A percentile compares a stretch with the other conserved stretches of the same genome.
phyloP scores from a whole-genome alignment of 2,797 vertebrate genomes.

The Argya squamiceps region DNA sequence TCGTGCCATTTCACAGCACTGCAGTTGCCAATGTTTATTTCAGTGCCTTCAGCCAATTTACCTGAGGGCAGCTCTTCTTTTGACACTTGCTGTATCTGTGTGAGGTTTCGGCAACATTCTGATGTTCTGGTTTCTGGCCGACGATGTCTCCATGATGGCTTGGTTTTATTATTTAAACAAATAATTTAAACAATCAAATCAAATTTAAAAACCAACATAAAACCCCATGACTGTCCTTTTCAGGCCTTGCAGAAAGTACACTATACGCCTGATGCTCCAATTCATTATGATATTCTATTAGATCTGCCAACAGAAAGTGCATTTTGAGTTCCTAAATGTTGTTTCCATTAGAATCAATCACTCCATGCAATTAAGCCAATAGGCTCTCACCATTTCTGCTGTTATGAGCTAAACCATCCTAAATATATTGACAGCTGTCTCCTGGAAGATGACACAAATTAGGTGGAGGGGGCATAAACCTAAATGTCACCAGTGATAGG shows the following conservation, averaged over 20 bases:
- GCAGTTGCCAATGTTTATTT: not conserved
- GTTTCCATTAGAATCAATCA: slow-evolving; percentile 92
- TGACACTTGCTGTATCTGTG: not conserved
- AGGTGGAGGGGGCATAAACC: slow-evolving; percentile 77
- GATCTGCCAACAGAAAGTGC: slow-evolving; percentile 78
- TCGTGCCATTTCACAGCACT: not conserved
- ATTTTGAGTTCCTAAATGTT: slow-evolving; percentile 84
- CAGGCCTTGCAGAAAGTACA: slow-evolving; percentile 32
- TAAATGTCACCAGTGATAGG: slow-evolving; percentile 80
- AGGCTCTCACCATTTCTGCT: slow-evolving; percentile 86
- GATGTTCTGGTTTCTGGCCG: not conserved
- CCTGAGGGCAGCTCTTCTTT: not conserved
- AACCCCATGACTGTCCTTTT: slow-evolving; percentile 19
- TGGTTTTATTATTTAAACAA: slow-evolving; percentile 24
- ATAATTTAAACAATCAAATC: slow-evolving; percentile 34
- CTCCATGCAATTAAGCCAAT: slow-evolving; percentile 90
- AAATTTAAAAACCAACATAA: not conserved
- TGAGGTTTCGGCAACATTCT: not conserved
- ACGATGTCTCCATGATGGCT: not conserved
- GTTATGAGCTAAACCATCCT: slow-evolving; percentile 86
- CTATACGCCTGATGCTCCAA: slow-evolving; percentile 53
- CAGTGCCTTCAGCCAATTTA: not conserved
- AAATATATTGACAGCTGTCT: slow-evolving; percentile 91
- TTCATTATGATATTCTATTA: slow-evolving; percentile 74
- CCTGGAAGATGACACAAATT: slow-evolving; percentile 72